A percentile compares a stretch with the other conserved stretches of the same genome.
These are phyloP conservation scores for Schlechtendalia chinensis DNA, from an alignment of 1,140 invertebrate genomes.

Conservation along the genomic window DNA sequence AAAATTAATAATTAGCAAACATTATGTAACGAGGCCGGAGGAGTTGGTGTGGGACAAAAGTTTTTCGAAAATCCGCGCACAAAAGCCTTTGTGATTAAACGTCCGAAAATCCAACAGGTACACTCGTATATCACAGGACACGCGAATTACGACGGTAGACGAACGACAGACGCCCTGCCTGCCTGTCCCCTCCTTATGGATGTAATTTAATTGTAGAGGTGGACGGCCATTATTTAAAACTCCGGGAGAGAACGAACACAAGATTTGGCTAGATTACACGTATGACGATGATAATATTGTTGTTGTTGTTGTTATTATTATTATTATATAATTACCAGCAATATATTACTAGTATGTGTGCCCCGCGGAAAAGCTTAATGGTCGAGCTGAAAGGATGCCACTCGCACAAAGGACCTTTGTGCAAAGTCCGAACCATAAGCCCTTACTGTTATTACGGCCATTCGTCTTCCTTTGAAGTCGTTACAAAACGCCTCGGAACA, in stretches of 20 bases:
- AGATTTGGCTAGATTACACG: conserved; percentile 48
- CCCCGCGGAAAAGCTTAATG: conserved; percentile 49
- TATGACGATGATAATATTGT: conserved; percentile 45
- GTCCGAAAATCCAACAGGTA: conserved; percentile 49
- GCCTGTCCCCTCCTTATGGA: conserved; percentile 26
- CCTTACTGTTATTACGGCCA: conserved; percentile 43
- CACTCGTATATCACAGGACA: conserved; percentile 49
- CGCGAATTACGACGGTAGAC: conserved; percentile 46
- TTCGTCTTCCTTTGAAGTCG: conserved; percentile 45
- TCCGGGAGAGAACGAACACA: conserved; percentile 39
- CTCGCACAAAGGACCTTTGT: conserved; percentile 49
- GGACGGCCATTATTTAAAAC: conserved; percentile 48
- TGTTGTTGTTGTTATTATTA: conserved; percentile 47
- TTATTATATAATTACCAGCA: conserved; percentile 47
- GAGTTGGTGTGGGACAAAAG: conserved; percentile 8
- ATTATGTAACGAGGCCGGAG: conserved; percentile 29
- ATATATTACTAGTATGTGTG: conserved; percentile 49
- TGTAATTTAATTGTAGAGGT: conserved; percentile 47
- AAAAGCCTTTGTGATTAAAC: conserved; percentile 50
- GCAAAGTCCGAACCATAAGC: conserved; percentile 47
- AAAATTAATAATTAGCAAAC: conserved; percentile 47
- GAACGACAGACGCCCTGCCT: conserved; percentile 43
- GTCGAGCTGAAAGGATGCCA: conserved; percentile 49
- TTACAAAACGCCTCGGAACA: conserved; percentile 47
- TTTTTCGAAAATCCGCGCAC: conserved; percentile 44